Evolutionary conservation across 2,113 vertebrate species (phyloP), one percentile per base, ranked within the genome.

Genomic region (Amazona guildingii): DNA sequence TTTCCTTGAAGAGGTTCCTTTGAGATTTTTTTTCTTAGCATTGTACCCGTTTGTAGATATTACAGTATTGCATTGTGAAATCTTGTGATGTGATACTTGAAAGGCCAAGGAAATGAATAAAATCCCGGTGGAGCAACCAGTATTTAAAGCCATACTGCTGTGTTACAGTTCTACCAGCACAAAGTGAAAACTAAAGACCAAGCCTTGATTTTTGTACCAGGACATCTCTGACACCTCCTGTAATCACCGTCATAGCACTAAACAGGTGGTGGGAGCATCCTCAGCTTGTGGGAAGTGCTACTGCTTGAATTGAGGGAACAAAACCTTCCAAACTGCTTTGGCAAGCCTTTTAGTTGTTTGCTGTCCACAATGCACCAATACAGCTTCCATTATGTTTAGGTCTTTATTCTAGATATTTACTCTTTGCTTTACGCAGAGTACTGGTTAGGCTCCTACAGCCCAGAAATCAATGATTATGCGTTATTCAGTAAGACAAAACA

Each of bases 31-130:
- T 51, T 59, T 90, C 73, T 68, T 90, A 28, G 77, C 44, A 17
- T 86, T 88, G 61, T 66, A 41, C 44, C 86, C 74, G 62, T 77
- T 69, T 75, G 44, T 29, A 74, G 86, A 82, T 77, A 89, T 35
- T 35, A 24, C 57, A 35, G 94, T 91, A 92, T 80, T 97, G 92
- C 89, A 96, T 95, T 95, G 92, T 94, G 95, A 94, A 62, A 88
- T 83, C 51, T 74, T 81, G 70, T 4, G 16, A 84, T 75, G 77
- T 18, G 57, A 83, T 75, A 90, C 90, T 64, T 74, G 54, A 64
- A 93, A 92, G 90, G 77, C 51, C 13, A 59, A 73, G 25, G 70
- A 94, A 87, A 85, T 51, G 63, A 41, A 93, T 82, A 75, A 88
- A 90, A 88, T 76, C 48, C 64, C 86, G 70, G 28, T 80, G 63